Evolutionary conservation across 2,888 invertebrate species (phyloP), one percentile per base, ranked within the genome.

Genomic region (Belgica antarctica): DNA sequence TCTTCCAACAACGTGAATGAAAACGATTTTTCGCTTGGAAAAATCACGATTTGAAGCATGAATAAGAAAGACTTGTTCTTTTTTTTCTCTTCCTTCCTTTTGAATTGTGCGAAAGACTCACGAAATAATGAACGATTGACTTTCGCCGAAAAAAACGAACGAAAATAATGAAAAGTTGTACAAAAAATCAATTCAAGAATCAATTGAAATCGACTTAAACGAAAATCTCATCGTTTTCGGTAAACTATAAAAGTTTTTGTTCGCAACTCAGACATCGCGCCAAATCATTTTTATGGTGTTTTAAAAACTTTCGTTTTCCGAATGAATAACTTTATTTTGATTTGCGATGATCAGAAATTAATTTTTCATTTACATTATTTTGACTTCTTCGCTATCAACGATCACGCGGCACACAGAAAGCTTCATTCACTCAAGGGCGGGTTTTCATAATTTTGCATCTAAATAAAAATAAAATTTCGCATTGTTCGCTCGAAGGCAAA

Each of bases 391-490:
- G 19, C 52, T 52, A 52, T 52, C 52, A 17, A 52, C n/a, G 52
- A 52, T 52, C 52, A 3, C 2, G 52, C 19, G 52, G 12, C 22
- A 27, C 4, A 10, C 27, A 59, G 1, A 15, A 12, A 19, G n/a
- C 7, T 57, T n/a, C n/a, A n/a, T n/a, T n/a, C n/a, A n/a, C 68
- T 68, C 68, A 68, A 68, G 68, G 68, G 68, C 57, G 34, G 17
- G 57, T 57, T 68, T 68, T 68, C 68, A 68, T 68, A 68, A 68
- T 47, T 65, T 65, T 28, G 65, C 46, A 65, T 65, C 65, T 65
- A 41, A 41, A 47, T 65, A 25, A 28, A 57, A 47, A 22, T n/a
- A 52, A 22, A 3, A 59, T 25, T 57, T 52, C 57, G 57, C 57
- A 68, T 68, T 68, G 68, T 68, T 28, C 25, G 46, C 46, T 17